phyloP scores from a whole-genome alignment of 1,140 invertebrate genomes.

The Scaptomyza pallida region DNA sequence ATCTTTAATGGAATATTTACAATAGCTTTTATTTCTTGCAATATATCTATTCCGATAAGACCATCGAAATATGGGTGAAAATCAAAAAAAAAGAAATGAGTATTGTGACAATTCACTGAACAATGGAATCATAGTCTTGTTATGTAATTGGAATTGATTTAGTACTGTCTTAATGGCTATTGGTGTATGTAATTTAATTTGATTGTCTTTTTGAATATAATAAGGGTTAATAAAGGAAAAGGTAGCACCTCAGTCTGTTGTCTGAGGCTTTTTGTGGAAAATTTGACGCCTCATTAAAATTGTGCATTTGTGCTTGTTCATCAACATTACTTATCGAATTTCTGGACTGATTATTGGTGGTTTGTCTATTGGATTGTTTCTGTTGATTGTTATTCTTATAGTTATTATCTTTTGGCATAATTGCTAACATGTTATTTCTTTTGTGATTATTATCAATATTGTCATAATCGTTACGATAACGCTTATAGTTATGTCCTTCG shows the following conservation, averaged over 20 bases:
- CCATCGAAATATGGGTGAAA: slow-evolving; percentile 13
- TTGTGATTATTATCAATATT: slow-evolving; percentile 12
- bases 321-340: slow-evolving; percentile 15
- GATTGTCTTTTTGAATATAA: no score
- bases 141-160: slow-evolving; percentile 37
- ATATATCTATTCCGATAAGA: slow-evolving; percentile 12
- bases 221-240: no score
- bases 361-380: slow-evolving; percentile 28
- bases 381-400: slow-evolving; percentile 13
- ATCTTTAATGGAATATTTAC: slow-evolving; percentile 4
- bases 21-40: slow-evolving; percentile 7
- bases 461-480: slow-evolving; percentile 1
- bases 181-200: slow-evolving; percentile 35
- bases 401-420: slow-evolving; percentile 19
- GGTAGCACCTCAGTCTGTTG: no score
- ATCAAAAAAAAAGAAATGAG: no score
- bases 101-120: no score
- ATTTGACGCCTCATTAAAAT: no score
- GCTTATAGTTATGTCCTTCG: slow-evolving; percentile 2
- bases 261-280: no score
- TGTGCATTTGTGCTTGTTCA: slow-evolving; percentile 24
- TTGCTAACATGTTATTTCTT: slow-evolving; percentile 7
- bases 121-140: slow-evolving; percentile 14
- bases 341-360: slow-evolving; percentile 22
- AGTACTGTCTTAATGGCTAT: slow-evolving; percentile 34